Evolutionary conservation across 2,113 vertebrate genomes (phyloP).

Genomic region (Ochotona curzoniae): DNA sequence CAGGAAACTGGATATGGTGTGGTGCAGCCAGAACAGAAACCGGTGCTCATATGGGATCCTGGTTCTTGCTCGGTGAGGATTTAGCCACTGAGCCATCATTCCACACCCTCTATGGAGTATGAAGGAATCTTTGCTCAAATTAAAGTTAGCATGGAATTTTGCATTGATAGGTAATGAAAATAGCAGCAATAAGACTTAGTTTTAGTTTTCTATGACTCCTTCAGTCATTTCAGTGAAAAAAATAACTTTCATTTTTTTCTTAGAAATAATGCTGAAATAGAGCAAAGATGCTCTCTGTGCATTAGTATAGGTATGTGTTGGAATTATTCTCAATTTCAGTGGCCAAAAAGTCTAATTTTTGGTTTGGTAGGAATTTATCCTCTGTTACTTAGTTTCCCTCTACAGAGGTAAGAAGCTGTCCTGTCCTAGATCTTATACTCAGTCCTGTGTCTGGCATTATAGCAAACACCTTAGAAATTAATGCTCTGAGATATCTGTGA

Average conservation of each 20-base stretch:
- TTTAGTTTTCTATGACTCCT: neutral
- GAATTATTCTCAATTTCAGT: neutral
- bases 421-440: neutral
- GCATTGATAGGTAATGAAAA: neutral
- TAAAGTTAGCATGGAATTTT: neutral
- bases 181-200: neutral
- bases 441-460: neutral
- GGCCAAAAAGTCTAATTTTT: neutral
- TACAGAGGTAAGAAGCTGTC: neutral
- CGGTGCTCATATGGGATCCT: no score
- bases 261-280: neutral
- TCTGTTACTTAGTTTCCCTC: neutral
- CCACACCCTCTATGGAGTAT: no score
- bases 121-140: neutral
- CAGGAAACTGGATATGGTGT: no score
- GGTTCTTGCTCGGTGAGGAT: no score
- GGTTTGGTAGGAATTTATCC: neutral
- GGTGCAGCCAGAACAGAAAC: no score
- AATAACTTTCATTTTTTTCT: neutral
- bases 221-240: neutral
- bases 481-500: neutral
- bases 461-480: neutral
- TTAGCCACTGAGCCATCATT: no score
- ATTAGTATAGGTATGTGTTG: conserved; percentile 32
- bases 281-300: neutral